These are phyloP conservation scores for Scaptodrosophila lebanonensis DNA, from an alignment of 1,140 invertebrate species.

Conservation along the genomic window DNA sequence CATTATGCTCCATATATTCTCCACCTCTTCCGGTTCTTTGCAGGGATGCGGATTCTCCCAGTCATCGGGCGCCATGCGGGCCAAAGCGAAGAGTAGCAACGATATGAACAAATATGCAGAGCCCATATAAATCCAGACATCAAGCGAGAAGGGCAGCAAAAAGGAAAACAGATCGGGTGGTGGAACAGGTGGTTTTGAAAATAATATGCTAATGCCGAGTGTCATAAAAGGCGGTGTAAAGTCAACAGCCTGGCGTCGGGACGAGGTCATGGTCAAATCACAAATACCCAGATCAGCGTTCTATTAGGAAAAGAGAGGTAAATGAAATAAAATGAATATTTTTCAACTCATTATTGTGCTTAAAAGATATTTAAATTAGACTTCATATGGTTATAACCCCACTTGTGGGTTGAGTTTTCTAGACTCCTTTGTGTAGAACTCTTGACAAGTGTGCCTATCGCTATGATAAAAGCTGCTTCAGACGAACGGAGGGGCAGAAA, in stretches of 20 bases:
- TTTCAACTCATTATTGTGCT: too few relatives aligned
- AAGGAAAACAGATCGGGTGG: slow-evolving; percentile 90
- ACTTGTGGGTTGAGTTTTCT: neutral
- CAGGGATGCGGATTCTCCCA: slow-evolving; percentile 94
- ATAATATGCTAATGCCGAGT: slow-evolving; percentile 89
- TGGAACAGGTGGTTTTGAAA: slow-evolving; percentile 84
- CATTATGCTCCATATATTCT: slow-evolving; percentile 87
- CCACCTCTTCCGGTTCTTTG: slow-evolving; percentile 86
- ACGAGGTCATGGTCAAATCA: slow-evolving; percentile 94
- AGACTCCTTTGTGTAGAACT: too few relatives aligned
- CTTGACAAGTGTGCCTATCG: too few relatives aligned
- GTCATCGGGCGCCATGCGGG: slow-evolving; percentile 89
- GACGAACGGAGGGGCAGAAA: too few relatives aligned
- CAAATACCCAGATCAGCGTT: slow-evolving; percentile 94
- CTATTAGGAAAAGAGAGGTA: slow-evolving; percentile 77
- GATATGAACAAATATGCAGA: slow-evolving; percentile 92
- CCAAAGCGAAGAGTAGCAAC: slow-evolving; percentile 85
- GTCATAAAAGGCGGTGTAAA: slow-evolving; percentile 94
- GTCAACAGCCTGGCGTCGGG: slow-evolving; percentile 89
- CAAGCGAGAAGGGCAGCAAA: slow-evolving; percentile 89
- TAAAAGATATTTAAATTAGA: neutral
- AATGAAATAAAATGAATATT: neutral
- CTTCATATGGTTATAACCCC: neutral
- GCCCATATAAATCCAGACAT: slow-evolving; percentile 96
- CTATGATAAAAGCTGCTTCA: too few relatives aligned